phyloP scores from a whole-genome alignment of 2,113 vertebrate species.

The Pterocles orientalis region DNA sequence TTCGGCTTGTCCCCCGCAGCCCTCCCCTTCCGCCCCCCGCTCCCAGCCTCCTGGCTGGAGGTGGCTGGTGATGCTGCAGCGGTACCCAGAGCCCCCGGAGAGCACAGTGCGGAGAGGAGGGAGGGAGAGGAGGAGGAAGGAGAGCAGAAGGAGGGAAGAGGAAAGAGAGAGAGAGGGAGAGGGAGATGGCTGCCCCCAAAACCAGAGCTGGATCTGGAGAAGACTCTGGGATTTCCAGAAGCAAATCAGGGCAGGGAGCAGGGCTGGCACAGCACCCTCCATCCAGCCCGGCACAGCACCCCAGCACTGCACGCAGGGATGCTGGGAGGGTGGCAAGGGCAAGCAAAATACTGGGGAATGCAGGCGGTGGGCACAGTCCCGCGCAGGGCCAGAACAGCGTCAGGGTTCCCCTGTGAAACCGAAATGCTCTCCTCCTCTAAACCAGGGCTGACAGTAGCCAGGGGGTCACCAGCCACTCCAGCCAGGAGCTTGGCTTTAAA shows the following conservation, averaged over 20 bases:
- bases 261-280: background rate
- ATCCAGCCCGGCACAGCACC: background rate
- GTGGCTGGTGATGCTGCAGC: conserved; percentile 70
- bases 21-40: conserved; percentile 65
- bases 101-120: conserved; percentile 63
- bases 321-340: background rate
- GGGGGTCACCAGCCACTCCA: background rate
- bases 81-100: conserved; percentile 69
- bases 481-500: background rate
- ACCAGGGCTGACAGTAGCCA: background rate
- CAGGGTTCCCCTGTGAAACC: background rate
- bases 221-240: conserved; percentile 62
- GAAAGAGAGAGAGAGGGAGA: conserved; percentile 2
- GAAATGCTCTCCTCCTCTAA: background rate
- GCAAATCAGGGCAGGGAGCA: conserved; percentile 51
- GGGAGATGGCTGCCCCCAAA: conserved; percentile 66
- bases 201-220: conserved; percentile 70
- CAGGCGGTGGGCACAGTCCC: background rate
- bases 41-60: conserved; percentile 65
- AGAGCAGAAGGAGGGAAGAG: conserved; percentile 65
- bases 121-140: conserved; percentile 63
- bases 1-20: conserved; percentile 65
- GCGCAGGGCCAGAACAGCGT: too few relatives aligned
- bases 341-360: background rate
- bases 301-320: background rate